Evolutionary conservation across 2,113 vertebrate genomes (phyloP), one percentile per base, ranked within the genome.

Genomic region (Lepus europaeus): DNA sequence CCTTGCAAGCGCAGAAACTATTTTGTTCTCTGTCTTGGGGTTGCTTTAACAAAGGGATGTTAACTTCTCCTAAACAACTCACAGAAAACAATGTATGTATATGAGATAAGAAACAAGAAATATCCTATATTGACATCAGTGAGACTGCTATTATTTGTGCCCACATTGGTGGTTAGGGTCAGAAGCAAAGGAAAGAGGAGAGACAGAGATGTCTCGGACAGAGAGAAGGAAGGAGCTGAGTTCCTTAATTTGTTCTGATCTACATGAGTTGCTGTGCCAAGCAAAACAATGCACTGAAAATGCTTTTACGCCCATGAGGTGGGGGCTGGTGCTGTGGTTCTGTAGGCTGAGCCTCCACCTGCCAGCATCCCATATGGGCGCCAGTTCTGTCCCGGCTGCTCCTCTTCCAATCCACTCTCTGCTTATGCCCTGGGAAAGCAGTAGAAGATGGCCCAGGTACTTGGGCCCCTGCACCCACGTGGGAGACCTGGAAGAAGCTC

Each of bases 241-340:
- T 8, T 45, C 31, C 39, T 66, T 9, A 2, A 6, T 10, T n/a
- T 0, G 5, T 23, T 27, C n/a, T 8, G 2, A 31, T 51, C 90
- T 69, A 29, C 36, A 73, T 7, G 39, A 56, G 3, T 64, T 29
- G 87, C 72, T 33, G 25, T 39, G 72, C n/a, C 69, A 70, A 20
- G 12, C n/a, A 61, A 69, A 86, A n/a, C 33, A 87, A 72, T 39
- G 39, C 86, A 31, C 31, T 45, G 49, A 83, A 87, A 95, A 80
- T 36, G 7, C 7, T 36, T 12, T 49, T 61, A 82, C 89, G 77
- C 25, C n/a, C 0, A 8, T 83, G 14, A 91, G 22, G 53, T 45
- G 45, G 45, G 45, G 45, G 6, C 45, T 45, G 45, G 45, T 45
- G 6, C 45, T 45, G 45, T 45, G 45, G 45, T 45, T 45, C 45